Evolutionary conservation across 92 coral and sea anemone genomes (phyloP), one percentile per base, ranked within the genome.

Genomic region (Galaxea fascicularis): DNA sequence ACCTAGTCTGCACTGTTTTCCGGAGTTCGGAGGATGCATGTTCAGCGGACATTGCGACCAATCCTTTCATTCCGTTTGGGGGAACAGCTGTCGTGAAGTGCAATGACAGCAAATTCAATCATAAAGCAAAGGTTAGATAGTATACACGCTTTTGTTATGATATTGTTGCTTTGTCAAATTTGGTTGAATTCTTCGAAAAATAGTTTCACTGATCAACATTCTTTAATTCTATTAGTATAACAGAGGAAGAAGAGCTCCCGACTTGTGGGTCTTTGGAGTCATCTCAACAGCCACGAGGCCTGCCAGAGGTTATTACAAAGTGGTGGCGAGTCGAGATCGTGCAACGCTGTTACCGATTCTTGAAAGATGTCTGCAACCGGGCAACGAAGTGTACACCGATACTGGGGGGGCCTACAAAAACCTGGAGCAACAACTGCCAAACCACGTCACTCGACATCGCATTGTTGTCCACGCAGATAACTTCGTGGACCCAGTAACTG

Each of bases 401-500:
- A 75, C 78, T 45, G 54, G 72, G 74, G 86, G 70, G 16, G 73
- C 91, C 28, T 88, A 88, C 70, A 53, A 57, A 53, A 53, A 53
- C n/a, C 72, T 82, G 39, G 81, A 76, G 9, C 66, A 41, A 18
- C 69, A 63, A 10, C 22, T 82, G 18, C 87, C 87, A 29, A 58
- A 56, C 57, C 69, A 63, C 8, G 78, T 85, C 24, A 26, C 83
- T n/a, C 30, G 28, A 16, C 89, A 85, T 30, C 22, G 76, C 35
- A 45, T 77, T 3, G 88, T 84, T 5, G 29, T 51, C 10, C 87
- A 83, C 53, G 75, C 69, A 31, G 60, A 31, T 13, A 58, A 84
- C 35, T 84, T 84, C 57, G 82, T 84, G 0, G 76, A 84, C 28
- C 82, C 60, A n/a, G 25, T 84, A 28, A 84, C 88, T 11, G 74